Evolutionary conservation across 2,113 vertebrate species (phyloP), one percentile per base, ranked within the genome.

Genomic region (Ranitomeya imitator): DNA sequence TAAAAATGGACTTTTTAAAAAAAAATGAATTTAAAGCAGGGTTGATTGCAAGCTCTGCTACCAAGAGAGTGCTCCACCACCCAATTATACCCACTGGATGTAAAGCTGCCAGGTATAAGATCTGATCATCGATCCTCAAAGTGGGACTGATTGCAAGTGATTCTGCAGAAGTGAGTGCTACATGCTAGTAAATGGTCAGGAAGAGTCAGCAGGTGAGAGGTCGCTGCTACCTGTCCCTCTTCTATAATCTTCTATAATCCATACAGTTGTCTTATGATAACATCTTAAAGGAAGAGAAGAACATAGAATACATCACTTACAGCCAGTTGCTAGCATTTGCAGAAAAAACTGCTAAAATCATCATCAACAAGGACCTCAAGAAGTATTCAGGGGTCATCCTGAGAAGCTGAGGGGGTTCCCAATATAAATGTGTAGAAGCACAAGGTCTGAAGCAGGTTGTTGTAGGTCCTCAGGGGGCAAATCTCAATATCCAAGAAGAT

Each of bases 281-380:
- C 12, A 74, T 15, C 37, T 45, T 45, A 45, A 45, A 45, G 2
- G 11, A 21, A 57, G 3, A 74, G 16, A 57, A 54, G 13, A 73
- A 31, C 0, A 45, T 63, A 83, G 4, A 69, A 61, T 18, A 74
- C 37, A 26, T 59, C 54, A 99, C 98, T 98, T 96, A 98, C 98
- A 99, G 95, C 98, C 98, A 99, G 96, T 98, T 99, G 95, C 97
- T 98, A 89, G 97, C 97, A 93, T 97, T 96, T 92, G 97, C 97
- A 71, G 97, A 98, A 94, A 98, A 96, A 90, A 98, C 97, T 89
- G 97, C 97, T 86, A 98, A 96, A 95, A 97, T 97, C 91, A 99
- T 96, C 93, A 98, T 96, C 96, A 98, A 96, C 94, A 97, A 94
- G 90, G 97, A 98, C 90, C 97, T 97, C 93, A 97, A 92, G 89